These are phyloP conservation scores for Arion vulgaris DNA, from an alignment of 1,140 invertebrate genomes.

Conservation along the genomic window DNA sequence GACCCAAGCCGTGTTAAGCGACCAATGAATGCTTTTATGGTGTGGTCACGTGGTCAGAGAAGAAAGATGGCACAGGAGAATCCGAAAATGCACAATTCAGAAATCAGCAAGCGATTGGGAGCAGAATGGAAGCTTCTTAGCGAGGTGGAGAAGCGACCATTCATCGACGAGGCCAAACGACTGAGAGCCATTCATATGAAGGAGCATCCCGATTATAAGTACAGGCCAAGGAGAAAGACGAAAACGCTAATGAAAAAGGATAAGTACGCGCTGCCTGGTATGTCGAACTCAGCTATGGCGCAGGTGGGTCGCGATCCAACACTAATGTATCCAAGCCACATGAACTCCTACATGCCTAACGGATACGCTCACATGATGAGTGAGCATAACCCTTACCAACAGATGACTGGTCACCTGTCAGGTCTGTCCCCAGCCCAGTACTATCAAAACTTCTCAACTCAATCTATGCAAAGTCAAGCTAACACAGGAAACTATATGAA, in stretches of 20 bases:
- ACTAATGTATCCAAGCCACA: slow-evolving; percentile 76
- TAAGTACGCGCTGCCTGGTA: slow-evolving; percentile 87
- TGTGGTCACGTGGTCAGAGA: slow-evolving; percentile 73
- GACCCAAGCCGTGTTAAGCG: slow-evolving; percentile 85
- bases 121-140: slow-evolving; percentile 95
- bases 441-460: slow-evolving; percentile 59
- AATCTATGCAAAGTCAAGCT: slow-evolving; percentile 74
- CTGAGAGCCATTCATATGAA: slow-evolving; percentile 98
- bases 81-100: slow-evolving; percentile 98
- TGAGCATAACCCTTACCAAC: slow-evolving; percentile 81
- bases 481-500: slow-evolving; percentile 84
- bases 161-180: slow-evolving; percentile 98
- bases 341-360: slow-evolving; percentile 96
- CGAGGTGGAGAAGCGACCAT: slow-evolving; percentile 97
- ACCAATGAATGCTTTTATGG: slow-evolving; percentile 99
- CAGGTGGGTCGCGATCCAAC: slow-evolving; percentile 76
- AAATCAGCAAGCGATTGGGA: slow-evolving; percentile 95
- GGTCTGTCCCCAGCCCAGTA: slow-evolving; percentile 49
- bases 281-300: slow-evolving; percentile 47
- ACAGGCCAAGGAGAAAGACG: slow-evolving; percentile 82
- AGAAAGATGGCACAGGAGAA: slow-evolving; percentile 92
- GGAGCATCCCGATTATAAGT: slow-evolving; percentile 99
- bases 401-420: slow-evolving; percentile 60
- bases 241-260: slow-evolving; percentile 91
- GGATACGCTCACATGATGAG: slow-evolving; percentile 85